phyloP scores from a whole-genome alignment of 2,113 vertebrate genomes.

The Empidonax traillii region DNA sequence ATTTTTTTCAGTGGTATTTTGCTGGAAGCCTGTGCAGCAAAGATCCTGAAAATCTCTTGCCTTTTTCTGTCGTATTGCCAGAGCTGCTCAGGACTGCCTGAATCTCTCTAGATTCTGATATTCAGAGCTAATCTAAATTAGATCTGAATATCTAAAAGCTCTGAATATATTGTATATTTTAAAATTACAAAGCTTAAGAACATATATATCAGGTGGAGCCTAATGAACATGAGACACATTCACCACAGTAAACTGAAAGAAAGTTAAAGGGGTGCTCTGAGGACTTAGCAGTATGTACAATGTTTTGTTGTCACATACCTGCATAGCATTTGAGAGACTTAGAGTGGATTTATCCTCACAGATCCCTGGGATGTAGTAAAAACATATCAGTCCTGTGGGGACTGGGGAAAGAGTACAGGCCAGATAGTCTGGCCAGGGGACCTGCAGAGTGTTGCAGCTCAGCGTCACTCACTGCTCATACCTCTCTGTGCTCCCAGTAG shows the following conservation, averaged over 20 bases:
- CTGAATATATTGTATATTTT: not conserved
- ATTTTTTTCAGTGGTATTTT: not conserved
- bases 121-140: not conserved
- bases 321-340: not conserved
- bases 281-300: not conserved
- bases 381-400: not conserved
- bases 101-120: not conserved
- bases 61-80: not conserved
- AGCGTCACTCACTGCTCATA: fast-evolving
- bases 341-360: not conserved
- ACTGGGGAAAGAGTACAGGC: not conserved
- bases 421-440: not conserved
- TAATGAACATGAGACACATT: not conserved
- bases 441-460: fast-evolving
- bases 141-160: not conserved
- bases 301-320: not conserved
- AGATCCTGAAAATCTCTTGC: not conserved
- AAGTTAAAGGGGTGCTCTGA: not conserved
- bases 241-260: not conserved
- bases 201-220: not conserved
- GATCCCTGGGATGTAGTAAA: not conserved
- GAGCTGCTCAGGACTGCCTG: not conserved
- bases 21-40: not conserved
- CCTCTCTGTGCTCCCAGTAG: fast-evolving
- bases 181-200: not conserved